Base-by-base conservation (phyloP, 1,140 invertebrate species). In the Bombus soroeensis region DNA sequence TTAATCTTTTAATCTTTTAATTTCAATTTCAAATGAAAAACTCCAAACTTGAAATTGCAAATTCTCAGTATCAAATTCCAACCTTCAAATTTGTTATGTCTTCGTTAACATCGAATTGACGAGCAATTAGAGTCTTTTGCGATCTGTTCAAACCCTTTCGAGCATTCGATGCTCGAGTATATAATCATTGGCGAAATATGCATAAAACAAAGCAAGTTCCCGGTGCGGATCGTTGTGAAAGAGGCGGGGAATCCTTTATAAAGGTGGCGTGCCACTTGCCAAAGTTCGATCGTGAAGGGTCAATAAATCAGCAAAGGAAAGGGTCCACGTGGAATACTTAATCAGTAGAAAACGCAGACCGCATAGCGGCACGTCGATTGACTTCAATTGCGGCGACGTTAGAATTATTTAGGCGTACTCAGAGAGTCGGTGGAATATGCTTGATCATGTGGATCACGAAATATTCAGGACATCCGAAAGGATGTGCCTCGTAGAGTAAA, bases 321-420 rank as follows among this genome's bases (percentile, higher is more conserved):
- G 80, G 62, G 41, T 66, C 62, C 80, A 87, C 78, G 66, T 6
- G 70, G 90, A 90, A 91, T 91, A 85, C 89, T 73, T 91, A 86
- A 91, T 90, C 74, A 78, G 77, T 90, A 85, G 81, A 88, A 88
- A 88, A 83, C 68, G 32, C 62, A 43, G 81, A 22, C 34, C 81
- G 62, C 87, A 83, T 88, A 90, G 87, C 87, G 47, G 78, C 74
- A 88, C 89, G 81, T 88, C 59, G 43, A 39, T n/a, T 39, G 71
- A 47, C 32, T 53, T 85, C 70, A 84, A 70, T 72, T 62, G 83
- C 80, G 68, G 41, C 68, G 77, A 73, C 84, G 83, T 88, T 90
- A 90, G 89, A 91, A 88, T 90, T 83, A 73, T 77, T 90, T 90
- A 83, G 83, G 43, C 62, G 37, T 73, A 15, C 34, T 39, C 37